phyloP scores from a whole-genome alignment of 2,113 vertebrate species.

The Tachysurus fulvidraco region DNA sequence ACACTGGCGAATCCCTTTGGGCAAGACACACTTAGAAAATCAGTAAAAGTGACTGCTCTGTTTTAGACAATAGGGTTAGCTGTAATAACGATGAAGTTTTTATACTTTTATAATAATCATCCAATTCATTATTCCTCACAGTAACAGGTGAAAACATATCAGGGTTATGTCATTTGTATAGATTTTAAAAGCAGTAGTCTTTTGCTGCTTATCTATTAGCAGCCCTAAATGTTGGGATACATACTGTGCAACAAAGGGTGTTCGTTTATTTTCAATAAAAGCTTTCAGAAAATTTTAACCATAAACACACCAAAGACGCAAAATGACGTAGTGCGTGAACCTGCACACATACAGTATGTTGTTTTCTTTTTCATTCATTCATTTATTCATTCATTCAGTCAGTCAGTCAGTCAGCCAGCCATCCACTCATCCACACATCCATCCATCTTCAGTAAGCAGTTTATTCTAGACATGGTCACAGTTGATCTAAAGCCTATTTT shows the following conservation, averaged over 20 bases:
- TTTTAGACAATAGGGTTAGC: not conserved
- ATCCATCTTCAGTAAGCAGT: not conserved
- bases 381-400: too few species aligned
- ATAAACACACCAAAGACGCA: not conserved
- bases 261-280: not conserved
- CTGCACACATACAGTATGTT: too few species aligned
- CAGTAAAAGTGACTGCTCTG: not conserved
- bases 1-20: not conserved
- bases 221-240: not conserved
- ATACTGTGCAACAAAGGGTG: not conserved
- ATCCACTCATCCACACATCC: not conserved
- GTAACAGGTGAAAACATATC: not conserved
- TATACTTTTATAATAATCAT: not conserved
- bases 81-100: not conserved
- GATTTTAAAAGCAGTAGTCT: not conserved
- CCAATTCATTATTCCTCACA: not conserved
- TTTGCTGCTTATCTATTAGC: not conserved
- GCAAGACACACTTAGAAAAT: conserved; percentile 6
- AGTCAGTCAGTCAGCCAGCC: too few species aligned
- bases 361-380: too few species aligned
- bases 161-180: not conserved
- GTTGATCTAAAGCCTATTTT: not conserved
- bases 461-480: not conserved
- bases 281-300: not conserved
- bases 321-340: not conserved